These are phyloP conservation scores for Acholoe squamosa DNA, from an alignment of 2,888 invertebrate species.

Conservation along the genomic window DNA sequence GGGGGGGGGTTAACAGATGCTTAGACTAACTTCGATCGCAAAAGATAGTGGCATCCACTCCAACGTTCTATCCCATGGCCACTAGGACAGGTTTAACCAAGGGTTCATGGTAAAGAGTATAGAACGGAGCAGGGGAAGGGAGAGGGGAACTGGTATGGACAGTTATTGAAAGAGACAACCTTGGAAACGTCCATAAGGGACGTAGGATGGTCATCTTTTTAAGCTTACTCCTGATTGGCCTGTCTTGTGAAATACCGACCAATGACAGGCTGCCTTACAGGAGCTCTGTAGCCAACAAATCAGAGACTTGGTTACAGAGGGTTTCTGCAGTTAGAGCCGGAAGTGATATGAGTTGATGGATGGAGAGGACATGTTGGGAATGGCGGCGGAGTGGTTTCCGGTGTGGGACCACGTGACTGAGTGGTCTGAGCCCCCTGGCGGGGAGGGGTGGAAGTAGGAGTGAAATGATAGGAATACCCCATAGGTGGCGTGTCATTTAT, in stretches of 20 bases:
- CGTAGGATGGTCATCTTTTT: neutral
- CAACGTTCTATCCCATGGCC: no score
- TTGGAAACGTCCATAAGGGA: neutral
- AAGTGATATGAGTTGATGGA: constrained; percentile 54
- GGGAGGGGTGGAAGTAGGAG: neutral
- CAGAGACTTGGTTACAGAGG: neutral
- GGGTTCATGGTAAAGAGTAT: no score
- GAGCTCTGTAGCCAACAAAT: neutral
- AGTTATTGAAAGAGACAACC: neutral
- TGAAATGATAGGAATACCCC: neutral
- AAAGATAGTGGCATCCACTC: no score
- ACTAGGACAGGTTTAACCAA: no score
- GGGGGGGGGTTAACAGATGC: no score
- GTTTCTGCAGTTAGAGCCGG: neutral
- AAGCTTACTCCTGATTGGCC: constrained; percentile 21
- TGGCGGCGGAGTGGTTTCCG: constrained; percentile 1
- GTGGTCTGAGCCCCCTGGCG: constrained; percentile 19
- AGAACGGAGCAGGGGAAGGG: neutral
- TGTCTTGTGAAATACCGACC: neutral
- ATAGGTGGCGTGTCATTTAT: neutral
- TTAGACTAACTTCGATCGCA: no score
- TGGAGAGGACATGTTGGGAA: constrained; percentile 38
- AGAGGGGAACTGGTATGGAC: neutral
- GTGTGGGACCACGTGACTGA: constrained; percentile 10
- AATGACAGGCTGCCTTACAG: constrained; percentile 17